Evolutionary conservation across 2,888 invertebrate species (phyloP).

Genomic region (Pristionchus japonicus): DNA sequence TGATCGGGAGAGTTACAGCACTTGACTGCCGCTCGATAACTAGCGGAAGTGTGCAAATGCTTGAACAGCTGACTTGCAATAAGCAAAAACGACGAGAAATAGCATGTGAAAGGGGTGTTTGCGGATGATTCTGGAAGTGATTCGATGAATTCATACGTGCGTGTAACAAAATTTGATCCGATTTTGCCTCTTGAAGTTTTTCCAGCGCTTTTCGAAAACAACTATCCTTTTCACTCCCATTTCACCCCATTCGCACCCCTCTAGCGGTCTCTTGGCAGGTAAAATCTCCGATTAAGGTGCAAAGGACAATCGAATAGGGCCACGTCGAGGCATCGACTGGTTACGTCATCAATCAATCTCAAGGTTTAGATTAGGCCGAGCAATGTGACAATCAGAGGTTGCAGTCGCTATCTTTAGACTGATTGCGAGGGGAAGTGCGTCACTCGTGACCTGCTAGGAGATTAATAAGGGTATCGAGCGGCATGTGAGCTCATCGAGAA

Average conservation of each 20-base stretch:
- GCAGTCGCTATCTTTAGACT: neutral
- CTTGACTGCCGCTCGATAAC: neutral
- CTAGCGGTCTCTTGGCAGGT: too few relatives aligned
- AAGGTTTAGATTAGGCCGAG: neutral
- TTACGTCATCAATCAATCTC: conserved; percentile 11
- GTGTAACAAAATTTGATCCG: neutral
- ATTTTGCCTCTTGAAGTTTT: neutral
- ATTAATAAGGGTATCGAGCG: neutral
- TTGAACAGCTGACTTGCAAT: conserved; percentile 22
- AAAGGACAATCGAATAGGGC: neutral
- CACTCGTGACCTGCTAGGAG: conserved; percentile 12
- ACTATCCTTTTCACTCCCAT: too few relatives aligned
- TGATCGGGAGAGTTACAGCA: neutral
- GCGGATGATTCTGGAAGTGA: neutral
- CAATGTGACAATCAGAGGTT: conserved; percentile 25
- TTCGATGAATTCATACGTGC: neutral
- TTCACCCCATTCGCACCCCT: too few relatives aligned
- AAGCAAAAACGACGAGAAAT: neutral
- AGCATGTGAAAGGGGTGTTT: neutral
- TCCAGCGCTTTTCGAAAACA: too few relatives aligned
- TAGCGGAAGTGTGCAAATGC: neutral
- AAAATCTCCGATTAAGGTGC: too few relatives aligned
- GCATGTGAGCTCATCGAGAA: too few relatives aligned
- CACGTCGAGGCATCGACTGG: neutral
- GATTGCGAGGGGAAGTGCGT: neutral